phyloP scores from a whole-genome alignment of 2,888 invertebrate species.

The Hirtodrosophila alboralis region DNA sequence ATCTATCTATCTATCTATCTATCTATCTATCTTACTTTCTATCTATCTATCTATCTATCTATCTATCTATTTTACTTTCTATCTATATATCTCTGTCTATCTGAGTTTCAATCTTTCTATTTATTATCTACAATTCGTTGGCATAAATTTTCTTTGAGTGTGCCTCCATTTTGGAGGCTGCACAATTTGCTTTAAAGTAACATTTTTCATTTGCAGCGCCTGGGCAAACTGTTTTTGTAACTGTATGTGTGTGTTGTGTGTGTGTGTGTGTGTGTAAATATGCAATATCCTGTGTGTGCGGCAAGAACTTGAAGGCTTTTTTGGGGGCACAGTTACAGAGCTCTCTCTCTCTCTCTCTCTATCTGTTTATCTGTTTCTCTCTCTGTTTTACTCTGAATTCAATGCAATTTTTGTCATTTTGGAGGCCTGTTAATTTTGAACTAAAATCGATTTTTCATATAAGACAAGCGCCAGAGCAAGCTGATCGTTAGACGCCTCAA shows the following conservation, averaged over 20 bases:
- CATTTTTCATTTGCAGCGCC: constrained; percentile 70
- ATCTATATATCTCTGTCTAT: too few relatives aligned
- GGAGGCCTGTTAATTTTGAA: constrained; percentile 79
- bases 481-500: constrained; percentile 41
- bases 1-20: too few relatives aligned
- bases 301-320: constrained; percentile 49
- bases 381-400: constrained; percentile 47
- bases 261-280: constrained; percentile 53
- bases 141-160: too few relatives aligned
- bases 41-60: too few relatives aligned
- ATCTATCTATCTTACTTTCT: too few relatives aligned
- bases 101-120: too few relatives aligned
- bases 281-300: constrained; percentile 79
- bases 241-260: constrained; percentile 8
- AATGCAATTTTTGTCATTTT: constrained; percentile 77
- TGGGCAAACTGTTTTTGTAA: not conserved
- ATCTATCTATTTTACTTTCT: too few relatives aligned
- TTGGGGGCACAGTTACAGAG: constrained; percentile 21
- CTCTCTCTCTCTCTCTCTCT: too few relatives aligned
- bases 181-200: constrained; percentile 70
- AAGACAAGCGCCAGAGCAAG: constrained; percentile 26
- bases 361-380: too few relatives aligned
- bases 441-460: constrained; percentile 75
- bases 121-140: too few relatives aligned
- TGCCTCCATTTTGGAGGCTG: constrained; percentile 48